These are phyloP conservation scores for Anguilla anguilla DNA, from an alignment of 2,797 vertebrate genomes.

Conservation along the genomic window DNA sequence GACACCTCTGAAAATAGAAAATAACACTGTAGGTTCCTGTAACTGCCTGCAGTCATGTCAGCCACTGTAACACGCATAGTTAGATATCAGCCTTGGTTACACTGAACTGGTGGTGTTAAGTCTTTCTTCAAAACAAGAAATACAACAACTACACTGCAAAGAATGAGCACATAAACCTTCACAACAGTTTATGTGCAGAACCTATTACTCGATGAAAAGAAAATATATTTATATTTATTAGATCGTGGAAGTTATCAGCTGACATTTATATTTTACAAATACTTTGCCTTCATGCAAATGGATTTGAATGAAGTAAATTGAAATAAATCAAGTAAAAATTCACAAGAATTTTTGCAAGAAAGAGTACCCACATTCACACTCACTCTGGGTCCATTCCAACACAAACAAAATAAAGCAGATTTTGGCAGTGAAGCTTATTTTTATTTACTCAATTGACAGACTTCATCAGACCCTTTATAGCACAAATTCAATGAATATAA, in stretches of 20 bases:
- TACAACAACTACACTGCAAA: neutral
- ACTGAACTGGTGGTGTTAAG: neutral
- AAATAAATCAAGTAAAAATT: neutral
- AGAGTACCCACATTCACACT: neutral
- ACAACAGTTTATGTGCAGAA: neutral
- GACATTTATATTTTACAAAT: neutral
- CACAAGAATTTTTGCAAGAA: neutral
- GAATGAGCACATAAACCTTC: neutral
- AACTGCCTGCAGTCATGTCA: neutral
- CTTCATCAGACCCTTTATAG: neutral
- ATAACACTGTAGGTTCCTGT: neutral
- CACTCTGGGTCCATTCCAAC: neutral
- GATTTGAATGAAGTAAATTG: no score
- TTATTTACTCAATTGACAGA: neutral
- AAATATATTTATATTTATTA: neutral
- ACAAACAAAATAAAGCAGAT: neutral
- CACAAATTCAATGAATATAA: neutral
- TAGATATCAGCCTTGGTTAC: neutral
- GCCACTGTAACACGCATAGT: neutral
- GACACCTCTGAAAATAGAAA: neutral
- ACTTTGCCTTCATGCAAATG: no score
- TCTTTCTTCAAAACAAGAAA: neutral
- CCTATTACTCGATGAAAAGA: no score
- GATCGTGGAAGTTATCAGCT: neutral
- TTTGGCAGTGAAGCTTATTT: neutral